Evolutionary conservation across 2,797 vertebrate species (phyloP).

Genomic region (Geotrypetes seraphini): DNA sequence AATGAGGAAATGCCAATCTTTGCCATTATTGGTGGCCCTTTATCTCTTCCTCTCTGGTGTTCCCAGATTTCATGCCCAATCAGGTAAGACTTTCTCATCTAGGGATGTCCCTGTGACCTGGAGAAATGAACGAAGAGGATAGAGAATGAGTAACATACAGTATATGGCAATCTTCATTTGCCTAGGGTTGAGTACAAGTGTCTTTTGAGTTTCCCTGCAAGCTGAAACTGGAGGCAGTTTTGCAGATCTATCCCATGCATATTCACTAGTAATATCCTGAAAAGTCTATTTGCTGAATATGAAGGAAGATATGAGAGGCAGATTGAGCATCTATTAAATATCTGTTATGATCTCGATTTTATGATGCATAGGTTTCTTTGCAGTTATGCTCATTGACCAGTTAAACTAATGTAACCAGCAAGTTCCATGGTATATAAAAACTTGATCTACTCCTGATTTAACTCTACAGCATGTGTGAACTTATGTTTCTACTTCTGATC

Average conservation of each 20-base stretch:
- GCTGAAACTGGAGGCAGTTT: too few relatives aligned
- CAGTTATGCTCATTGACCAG: not conserved
- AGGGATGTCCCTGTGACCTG: not conserved
- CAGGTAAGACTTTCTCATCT: conserved; percentile 34
- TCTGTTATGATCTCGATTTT: not conserved
- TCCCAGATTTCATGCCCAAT: conserved; percentile 34
- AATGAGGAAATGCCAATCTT: conserved; percentile 67
- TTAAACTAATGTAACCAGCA: too few relatives aligned
- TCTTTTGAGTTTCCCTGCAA: not conserved
- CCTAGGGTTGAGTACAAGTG: not conserved
- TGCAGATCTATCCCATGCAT: not conserved
- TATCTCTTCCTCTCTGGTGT: conserved; percentile 63
- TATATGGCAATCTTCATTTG: not conserved
- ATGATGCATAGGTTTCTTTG: not conserved
- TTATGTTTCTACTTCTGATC: too few relatives aligned
- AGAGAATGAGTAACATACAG: not conserved
- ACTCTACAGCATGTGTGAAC: too few relatives aligned
- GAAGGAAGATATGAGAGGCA: not conserved
- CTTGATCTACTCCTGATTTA: too few relatives aligned
- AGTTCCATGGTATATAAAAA: not conserved
- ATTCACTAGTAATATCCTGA: too few relatives aligned
- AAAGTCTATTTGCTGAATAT: not conserved
- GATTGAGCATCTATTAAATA: not conserved
- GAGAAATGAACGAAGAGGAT: not conserved
- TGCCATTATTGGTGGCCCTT: conserved; percentile 52